Conservation (phyloP, 2,113 vertebrate genomes). For the Chinchilla lanigera region DNA sequence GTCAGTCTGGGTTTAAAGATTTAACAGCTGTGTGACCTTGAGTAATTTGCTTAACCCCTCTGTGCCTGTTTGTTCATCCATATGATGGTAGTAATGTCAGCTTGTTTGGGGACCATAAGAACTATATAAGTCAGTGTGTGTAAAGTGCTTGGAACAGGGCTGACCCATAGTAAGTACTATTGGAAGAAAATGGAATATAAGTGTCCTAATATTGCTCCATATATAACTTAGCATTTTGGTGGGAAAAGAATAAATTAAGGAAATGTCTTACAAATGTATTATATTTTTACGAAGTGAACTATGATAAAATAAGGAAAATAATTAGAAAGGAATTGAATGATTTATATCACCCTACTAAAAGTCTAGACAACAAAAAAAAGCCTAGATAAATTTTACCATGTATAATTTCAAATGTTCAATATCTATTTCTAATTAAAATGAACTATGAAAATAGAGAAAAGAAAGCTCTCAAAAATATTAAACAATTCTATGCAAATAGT, state of each 20-base stretch:
- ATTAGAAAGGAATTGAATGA: background rate
- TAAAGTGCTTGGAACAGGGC: conserved; percentile 17
- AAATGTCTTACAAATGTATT: background rate
- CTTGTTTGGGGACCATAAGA: background rate
- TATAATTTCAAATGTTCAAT: background rate
- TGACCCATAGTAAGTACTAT: background rate
- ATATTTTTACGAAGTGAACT: conserved; percentile 17
- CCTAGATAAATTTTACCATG: background rate
- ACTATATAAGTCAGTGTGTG: background rate
- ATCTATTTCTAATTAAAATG: background rate
- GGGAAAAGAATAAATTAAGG: background rate
- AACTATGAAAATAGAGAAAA: background rate
- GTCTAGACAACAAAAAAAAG: background rate
- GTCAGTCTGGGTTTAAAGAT: background rate
- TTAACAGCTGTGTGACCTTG: background rate
- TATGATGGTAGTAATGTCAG: background rate
- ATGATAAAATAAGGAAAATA: conserved; percentile 15
- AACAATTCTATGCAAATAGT: background rate
- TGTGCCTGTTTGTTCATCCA: background rate
- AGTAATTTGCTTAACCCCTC: background rate
- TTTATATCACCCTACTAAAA: background rate
- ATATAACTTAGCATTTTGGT: background rate
- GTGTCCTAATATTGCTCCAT: background rate
- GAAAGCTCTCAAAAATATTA: conserved; percentile 1
- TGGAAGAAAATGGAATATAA: conserved; percentile 29